These are phyloP conservation scores for Pogonocichla stellata DNA, from an alignment of 2,113 vertebrate genomes.

Conservation along the genomic window DNA sequence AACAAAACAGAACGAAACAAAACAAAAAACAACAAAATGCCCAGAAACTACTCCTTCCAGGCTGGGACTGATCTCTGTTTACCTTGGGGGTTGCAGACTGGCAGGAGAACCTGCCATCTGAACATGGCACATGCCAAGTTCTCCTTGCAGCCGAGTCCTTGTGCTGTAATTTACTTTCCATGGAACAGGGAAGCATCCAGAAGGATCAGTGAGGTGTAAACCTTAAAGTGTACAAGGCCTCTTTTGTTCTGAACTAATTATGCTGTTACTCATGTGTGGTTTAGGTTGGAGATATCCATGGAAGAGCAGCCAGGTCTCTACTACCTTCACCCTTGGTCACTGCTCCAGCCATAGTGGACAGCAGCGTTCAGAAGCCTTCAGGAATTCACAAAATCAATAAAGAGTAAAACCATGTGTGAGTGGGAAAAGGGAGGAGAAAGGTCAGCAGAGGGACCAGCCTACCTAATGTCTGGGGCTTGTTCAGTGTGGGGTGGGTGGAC, in stretches of 20 bases:
- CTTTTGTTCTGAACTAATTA: conserved; percentile 17
- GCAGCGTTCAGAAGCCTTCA: neutral
- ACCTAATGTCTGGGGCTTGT: neutral
- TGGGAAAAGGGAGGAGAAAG: neutral
- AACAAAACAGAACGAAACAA: neutral
- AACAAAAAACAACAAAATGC: neutral
- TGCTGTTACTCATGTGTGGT: neutral
- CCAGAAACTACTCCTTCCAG: neutral
- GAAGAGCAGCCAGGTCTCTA: neutral
- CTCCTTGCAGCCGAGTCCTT: neutral
- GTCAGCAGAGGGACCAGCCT: neutral
- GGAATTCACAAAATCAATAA: neutral
- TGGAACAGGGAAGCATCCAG: neutral
- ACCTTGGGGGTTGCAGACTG: neutral
- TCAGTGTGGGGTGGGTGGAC: neutral
- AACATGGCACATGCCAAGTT: neutral
- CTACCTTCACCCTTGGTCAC: neutral
- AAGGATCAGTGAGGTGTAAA: neutral
- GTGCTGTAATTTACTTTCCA: neutral
- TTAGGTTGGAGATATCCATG: neutral
- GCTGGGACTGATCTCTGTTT: conserved; percentile 18
- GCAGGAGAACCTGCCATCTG: conserved; percentile 8
- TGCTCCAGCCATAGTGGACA: neutral
- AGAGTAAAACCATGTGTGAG: neutral
- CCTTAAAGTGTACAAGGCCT: neutral